Base-by-base conservation (phyloP, 2,113 vertebrate species). In the cattle (Bos taurus) region DNA sequence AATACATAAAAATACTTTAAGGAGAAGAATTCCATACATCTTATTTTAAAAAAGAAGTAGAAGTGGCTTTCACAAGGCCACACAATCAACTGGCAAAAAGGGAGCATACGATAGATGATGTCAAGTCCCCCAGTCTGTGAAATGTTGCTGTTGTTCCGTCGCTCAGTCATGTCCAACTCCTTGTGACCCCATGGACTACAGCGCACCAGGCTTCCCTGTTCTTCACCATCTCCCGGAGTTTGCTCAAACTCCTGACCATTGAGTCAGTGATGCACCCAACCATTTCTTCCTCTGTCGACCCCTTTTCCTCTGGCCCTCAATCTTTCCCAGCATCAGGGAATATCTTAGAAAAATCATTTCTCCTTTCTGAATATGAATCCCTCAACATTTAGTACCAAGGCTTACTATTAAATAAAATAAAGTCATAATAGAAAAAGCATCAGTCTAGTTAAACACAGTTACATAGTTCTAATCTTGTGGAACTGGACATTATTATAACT, bases 131-230 rank as follows among this genome's bases (percentile, higher is more conserved):
- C 25, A 48, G 13, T 46, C 36, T n/a, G 2, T 28, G 30, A 2
- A n/a, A 25, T 2, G 2, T 13, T 74, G 71, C 36, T 5, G 5
- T 33, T 62, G 14, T 43, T 25, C 23, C 0, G 0, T 26, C 0
- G 1, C 23, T 77, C 71, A 7, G 23, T 40, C 71, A 77, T 2
- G 23, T 77, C 36, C 71, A 26, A 43, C 23, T 26, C 36, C 36
- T 77, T 25, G 71, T 43, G 71, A 77, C 21, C 36, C 71, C 71
- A 43, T 25, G 71, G 11, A 43, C 11, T 13, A 36, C 71, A 77
- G 36, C 6, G 1, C 40, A 26, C 12, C 40, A 26, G 23, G 71
- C 12, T 77, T 43, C 6, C 71, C 6, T 77, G 71, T 7, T 26
- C 71, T 26, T 77, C 12, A 43, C 71, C 36, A 77, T 13, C 23